phyloP scores from a whole-genome alignment of 1,140 invertebrate genomes.

The Trichonephila inaurata region DNA sequence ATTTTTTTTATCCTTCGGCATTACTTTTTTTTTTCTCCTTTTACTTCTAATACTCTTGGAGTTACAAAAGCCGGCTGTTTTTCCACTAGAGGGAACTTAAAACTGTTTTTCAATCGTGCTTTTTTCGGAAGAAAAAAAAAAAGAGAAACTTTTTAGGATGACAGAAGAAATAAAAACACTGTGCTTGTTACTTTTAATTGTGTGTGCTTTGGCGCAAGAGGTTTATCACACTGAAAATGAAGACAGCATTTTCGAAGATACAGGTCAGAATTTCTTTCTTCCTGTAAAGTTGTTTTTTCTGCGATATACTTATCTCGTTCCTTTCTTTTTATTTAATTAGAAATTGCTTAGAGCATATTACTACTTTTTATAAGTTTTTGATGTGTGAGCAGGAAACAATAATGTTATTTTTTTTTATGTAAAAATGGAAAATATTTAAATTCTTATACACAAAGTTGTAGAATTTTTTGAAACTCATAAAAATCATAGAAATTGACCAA shows the following conservation, averaged over 20 bases:
- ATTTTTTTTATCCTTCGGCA: not conserved
- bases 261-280: constrained; percentile 57
- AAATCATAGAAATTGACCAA: too few species aligned
- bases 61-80: constrained; percentile 5
- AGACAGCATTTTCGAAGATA: constrained; percentile 69
- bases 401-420: too few species aligned
- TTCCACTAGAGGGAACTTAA: not conserved
- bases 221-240: constrained; percentile 73
- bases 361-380: too few species aligned
- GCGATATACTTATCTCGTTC: too few species aligned
- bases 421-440: too few species aligned
- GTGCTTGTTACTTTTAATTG: constrained; percentile 48
- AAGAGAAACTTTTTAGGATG: constrained; percentile 1
- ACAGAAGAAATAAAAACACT: constrained; percentile 39
- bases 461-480: too few species aligned
- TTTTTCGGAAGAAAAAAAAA: not conserved
- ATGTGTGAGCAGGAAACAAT: too few species aligned
- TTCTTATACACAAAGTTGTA: too few species aligned
- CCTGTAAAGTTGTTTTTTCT: not conserved
- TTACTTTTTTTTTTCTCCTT: not conserved
- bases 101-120: not conserved
- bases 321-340: too few species aligned
- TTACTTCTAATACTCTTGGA: constrained; percentile 1
- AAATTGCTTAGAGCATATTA: too few species aligned
- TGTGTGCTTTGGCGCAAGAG: constrained; percentile 48